Conservation (phyloP, 2,888 invertebrate species). For the Ctena decussata region DNA sequence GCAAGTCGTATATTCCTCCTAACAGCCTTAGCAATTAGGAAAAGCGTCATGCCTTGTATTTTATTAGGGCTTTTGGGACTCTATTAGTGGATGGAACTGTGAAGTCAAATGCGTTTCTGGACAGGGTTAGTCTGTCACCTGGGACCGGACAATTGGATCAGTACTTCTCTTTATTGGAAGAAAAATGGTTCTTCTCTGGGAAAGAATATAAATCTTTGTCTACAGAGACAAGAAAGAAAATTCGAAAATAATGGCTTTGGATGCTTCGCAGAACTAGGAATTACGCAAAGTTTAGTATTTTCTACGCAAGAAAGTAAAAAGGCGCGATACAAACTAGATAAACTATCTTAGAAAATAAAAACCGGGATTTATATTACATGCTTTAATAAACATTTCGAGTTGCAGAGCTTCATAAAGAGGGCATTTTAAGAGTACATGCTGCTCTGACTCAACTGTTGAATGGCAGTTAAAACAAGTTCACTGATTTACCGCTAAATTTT, state of each 20-base stretch:
- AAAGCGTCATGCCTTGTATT: conserved; percentile 5
- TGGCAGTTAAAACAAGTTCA: too few relatives aligned
- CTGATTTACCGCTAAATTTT: too few relatives aligned
- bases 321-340: too few relatives aligned
- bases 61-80: conserved; percentile 43
- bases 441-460: too few relatives aligned
- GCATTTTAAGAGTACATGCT: too few relatives aligned
- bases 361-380: too few relatives aligned
- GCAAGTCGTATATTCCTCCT: not conserved
- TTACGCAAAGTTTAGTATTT: too few relatives aligned
- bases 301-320: too few relatives aligned
- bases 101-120: conserved; percentile 52
- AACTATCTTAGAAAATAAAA: too few relatives aligned
- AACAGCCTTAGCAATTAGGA: conserved; percentile 9
- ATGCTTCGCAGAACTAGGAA: not conserved
- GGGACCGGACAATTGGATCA: conserved; percentile 66
- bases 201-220: conserved; percentile 49
- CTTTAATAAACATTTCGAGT: too few relatives aligned
- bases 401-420: too few relatives aligned
- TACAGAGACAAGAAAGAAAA: not conserved
- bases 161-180: conserved; percentile 51
- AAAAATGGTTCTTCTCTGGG: conserved; percentile 61
- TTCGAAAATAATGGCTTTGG: not conserved
- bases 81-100: conserved; percentile 53
- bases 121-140: conserved; percentile 53